Conservation (phyloP, 1,140 invertebrate species). For the Lepidostoma basale region DNA sequence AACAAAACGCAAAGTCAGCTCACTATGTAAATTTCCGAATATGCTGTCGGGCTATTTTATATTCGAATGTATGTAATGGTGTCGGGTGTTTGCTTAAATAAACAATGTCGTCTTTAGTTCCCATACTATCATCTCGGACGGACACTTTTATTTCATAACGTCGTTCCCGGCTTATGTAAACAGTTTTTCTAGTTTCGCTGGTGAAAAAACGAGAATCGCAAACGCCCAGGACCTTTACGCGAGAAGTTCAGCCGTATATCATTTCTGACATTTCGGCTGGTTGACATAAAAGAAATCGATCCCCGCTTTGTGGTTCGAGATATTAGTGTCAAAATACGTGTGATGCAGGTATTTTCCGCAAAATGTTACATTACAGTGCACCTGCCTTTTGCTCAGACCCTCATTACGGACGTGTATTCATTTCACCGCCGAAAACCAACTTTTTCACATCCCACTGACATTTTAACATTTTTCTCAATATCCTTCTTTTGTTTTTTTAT, state of each 20-base stretch:
- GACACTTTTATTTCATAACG: conserved; percentile 10
- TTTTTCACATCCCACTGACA: no score
- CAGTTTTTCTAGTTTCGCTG: conserved; percentile 18
- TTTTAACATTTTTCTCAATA: no score
- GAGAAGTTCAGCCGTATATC: not conserved
- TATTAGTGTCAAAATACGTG: conserved; percentile 10
- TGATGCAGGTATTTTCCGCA: conserved; percentile 9
- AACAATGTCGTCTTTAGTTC: conserved; percentile 26
- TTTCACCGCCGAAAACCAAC: no score
- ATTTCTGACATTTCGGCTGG: conserved; percentile 25
- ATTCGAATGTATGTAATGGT: conserved; percentile 36
- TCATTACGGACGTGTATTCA: not conserved
- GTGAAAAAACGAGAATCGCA: not conserved
- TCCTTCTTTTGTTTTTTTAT: no score
- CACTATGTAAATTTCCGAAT: conserved; percentile 21
- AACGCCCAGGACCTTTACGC: not conserved
- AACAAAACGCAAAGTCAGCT: conserved; percentile 8
- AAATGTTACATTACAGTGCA: conserved; percentile 3
- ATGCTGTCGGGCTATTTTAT: conserved; percentile 17
- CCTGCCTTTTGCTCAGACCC: conserved; percentile 1
- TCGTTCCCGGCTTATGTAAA: conserved; percentile 26
- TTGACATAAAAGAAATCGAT: conserved; percentile 30
- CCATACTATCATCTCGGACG: conserved; percentile 13
- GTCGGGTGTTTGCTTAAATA: conserved; percentile 33
- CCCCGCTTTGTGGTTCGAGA: not conserved